These are phyloP conservation scores for Iselma pallidipennis DNA, from an alignment of 2,888 invertebrate genomes.

Conservation along the genomic window DNA sequence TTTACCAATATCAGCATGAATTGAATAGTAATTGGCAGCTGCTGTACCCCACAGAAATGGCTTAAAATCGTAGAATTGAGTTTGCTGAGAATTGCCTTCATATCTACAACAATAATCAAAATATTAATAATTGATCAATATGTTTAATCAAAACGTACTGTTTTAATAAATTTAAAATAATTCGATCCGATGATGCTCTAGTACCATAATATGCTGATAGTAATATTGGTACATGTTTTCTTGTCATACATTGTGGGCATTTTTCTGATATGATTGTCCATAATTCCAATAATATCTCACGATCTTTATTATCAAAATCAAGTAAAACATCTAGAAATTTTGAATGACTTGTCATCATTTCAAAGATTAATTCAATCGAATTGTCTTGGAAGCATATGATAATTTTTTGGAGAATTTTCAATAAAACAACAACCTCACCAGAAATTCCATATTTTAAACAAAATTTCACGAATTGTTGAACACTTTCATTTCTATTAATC, in stretches of 20 bases:
- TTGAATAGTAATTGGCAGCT: constrained; percentile 77
- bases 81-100: constrained; percentile 42
- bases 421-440: constrained; percentile 32
- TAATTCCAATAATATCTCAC: constrained; percentile 55
- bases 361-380: constrained; percentile 63
- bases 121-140: constrained; percentile 1
- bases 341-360: constrained; percentile 78
- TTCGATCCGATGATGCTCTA: constrained; percentile 69
- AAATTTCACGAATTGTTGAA: constrained; percentile 66
- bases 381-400: constrained; percentile 60
- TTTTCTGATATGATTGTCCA: constrained; percentile 66
- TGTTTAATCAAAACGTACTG: constrained; percentile 57
- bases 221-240: constrained; percentile 73
- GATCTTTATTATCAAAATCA: constrained; percentile 58
- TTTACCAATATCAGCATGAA: constrained; percentile 62
- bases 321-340: constrained; percentile 74
- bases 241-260: constrained; percentile 67
- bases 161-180: constrained; percentile 71
- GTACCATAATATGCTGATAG: constrained; percentile 80
- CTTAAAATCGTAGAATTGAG: constrained; percentile 55
- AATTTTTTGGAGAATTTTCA: constrained; percentile 61
- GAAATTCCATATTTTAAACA: constrained; percentile 68
- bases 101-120: constrained; percentile 41
- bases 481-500: constrained; percentile 55
- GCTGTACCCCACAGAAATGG: constrained; percentile 86